Evolutionary conservation across 2,797 vertebrate species (phyloP), one percentile per base, ranked within the genome.

Genomic region (Coranthus polyacanthus): DNA sequence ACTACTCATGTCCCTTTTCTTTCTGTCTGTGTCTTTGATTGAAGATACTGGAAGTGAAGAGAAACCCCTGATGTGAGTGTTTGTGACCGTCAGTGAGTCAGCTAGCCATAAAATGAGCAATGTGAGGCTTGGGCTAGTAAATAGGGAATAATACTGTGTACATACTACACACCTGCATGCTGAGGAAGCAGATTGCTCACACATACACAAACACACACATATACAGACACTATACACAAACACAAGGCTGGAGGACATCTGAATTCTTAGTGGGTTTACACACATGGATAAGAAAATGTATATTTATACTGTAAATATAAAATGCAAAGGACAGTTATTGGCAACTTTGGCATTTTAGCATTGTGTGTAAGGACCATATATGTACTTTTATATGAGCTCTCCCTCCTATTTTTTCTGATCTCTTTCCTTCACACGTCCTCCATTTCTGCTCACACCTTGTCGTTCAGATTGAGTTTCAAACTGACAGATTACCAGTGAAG

Each of bases 31-130:
- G n/a, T n/a, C n/a, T n/a, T n/a, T n/a, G n/a, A n/a, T n/a, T n/a
- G n/a, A n/a, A n/a, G n/a, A n/a, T n/a, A n/a, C n/a, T n/a, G n/a
- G n/a, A n/a, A n/a, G n/a, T n/a, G n/a, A 60, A 49, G 39, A 64
- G 24, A 61, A 39, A 57, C n/a, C 21, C 36, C 49, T 53, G 13
- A 36, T 21, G 37, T 0, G 6, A 59, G 53, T 58, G 41, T 18
- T 52, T 62, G 24, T 53, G 22, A 15, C 20, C 26, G 20, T 44
- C 21, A 50, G 11, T 29, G 52, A 63, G 45, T 52, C 60, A 45
- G 16, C 53, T 57, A 62, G 50, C 42, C 8, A 12, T 71, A 58
- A 76, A 76, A 60, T 52, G 57, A 78, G 10, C 38, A 55, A 73
- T 52, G 58, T 44, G 57, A 44, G 53, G 41, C 42, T 36, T 3